phyloP scores from a whole-genome alignment of 2,797 vertebrate genomes.

The Meriones psammophilus region DNA sequence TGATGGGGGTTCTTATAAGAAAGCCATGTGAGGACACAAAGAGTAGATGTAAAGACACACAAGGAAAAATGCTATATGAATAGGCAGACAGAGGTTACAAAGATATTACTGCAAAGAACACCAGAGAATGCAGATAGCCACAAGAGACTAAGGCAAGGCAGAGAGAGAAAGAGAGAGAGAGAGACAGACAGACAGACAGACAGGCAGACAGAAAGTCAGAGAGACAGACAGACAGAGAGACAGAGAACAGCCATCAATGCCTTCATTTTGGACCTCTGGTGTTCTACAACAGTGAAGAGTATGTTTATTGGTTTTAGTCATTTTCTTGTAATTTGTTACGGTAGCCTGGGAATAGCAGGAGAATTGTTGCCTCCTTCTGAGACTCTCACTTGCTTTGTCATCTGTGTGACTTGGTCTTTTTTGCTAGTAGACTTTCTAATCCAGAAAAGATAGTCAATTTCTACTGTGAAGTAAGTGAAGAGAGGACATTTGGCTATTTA shows the following conservation, averaged over 20 bases:
- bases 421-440: neutral
- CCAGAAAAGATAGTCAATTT: neutral
- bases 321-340: neutral
- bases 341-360: neutral
- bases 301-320: neutral
- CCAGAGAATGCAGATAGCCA: neutral
- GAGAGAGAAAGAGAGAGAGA: no score
- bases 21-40: neutral
- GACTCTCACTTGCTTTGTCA: neutral
- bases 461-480: neutral
- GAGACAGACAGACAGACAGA: no score
- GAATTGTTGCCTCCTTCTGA: no score
- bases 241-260: neutral
- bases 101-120: neutral
- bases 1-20: neutral
- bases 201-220: no score
- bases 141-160: neutral
- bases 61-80: neutral
- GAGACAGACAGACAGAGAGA: no score
- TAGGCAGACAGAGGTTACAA: neutral
- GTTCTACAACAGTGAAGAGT: neutral
- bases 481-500: neutral
- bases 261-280: slow-evolving; percentile 41
- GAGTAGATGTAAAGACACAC: neutral
- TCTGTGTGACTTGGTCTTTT: neutral